Evolutionary conservation across 2,888 invertebrate species (phyloP), one percentile per base, ranked within the genome.

Genomic region (Calliopum simillimum): DNA sequence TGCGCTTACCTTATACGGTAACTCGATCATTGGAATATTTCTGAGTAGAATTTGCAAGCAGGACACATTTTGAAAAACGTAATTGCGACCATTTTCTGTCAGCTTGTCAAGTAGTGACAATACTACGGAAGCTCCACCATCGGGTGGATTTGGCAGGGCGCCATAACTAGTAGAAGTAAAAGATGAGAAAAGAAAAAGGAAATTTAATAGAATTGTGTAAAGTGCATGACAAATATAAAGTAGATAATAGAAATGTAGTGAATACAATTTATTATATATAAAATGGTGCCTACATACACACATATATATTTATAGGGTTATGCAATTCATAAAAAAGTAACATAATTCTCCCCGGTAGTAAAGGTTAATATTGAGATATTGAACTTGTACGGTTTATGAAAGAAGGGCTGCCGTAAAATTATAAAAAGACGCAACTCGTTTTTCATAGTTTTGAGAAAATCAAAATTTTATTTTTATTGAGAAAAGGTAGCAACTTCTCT

Each of bases 41-140:
- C 93, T 88, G 62, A 94, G 80, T 4, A 93, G 81, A 43, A 94
- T 80, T 78, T 90, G 91, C 16, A 94, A 85, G 80, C 94, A 94
- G 3, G 89, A 87, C 0, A 93, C 89, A 67, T 93, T 83, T 80
- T 93, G 92, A 78, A 90, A 91, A 0, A 92, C 91, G 82, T 92
- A 93, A 72, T 89, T 86, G 68, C 90, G 89, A 71, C 88, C 90
- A 71, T 82, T 81, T 74, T 92, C 92, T 69, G 88, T 88, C 4
- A 93, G 84, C 81, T 89, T 89, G 76, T 91, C 90, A 68, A 93
- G 84, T 47, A 93, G 87, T 12, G 90, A 89, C 80, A 92, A 89
- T 46, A 91, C 87, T 4, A 91, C 90, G 61, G 91, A 89, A 0
- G 89, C 88, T 0, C 90, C 89, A 4, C 88, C 88, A 68, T 88